Evolutionary conservation across 1,140 invertebrate species (phyloP), one percentile per base, ranked within the genome.

Genomic region (Gerris buenoi): DNA sequence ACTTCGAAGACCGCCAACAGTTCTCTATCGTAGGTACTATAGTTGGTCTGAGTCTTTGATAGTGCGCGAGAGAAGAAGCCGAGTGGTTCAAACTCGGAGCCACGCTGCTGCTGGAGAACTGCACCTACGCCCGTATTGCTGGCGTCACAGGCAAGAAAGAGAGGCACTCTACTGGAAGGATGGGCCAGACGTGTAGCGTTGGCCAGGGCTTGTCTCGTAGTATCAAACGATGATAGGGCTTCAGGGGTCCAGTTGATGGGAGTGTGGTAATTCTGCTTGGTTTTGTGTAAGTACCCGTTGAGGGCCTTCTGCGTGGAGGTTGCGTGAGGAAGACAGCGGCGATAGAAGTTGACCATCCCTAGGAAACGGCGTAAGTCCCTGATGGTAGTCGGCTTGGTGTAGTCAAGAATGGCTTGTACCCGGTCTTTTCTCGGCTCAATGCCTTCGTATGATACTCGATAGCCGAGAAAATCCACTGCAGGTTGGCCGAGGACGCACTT

Each of bases 391-490:
- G 33, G 33, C 46, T 67, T 69, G 0, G 71, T 67, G 28, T 59
- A 74, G 10, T 2, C 46, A 18, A 14, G n/a, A 2, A 65, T 15
- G 33, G 69, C 61, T 0, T 33, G 57, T 10, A 78, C 68, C 46
- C 72, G 73, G 1, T 74, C 70, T 1, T 69, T 46, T 0, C 71
- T 69, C 1, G 76, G 77, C 33, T 67, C 65, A 0, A 73, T 73
- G 0, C 74, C 75, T 0, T 72, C 14, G 0, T 60, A n/a, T 15
- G 68, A 69, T 5, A 78, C 69, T 5, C 29, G 2, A 68, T 76
- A 73, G 14, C 76, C 76, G 13, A 76, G 68, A 62, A 76, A 77
- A 0, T 29, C 62, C 1, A 77, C 68, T 23, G 72, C 68, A 1
- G 68, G 25, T 18, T 62, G 63, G 14, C 73, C 74, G 46, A 77